Conservation (phyloP, 2,113 vertebrate species). For the Paralichthys olivaceus region DNA sequence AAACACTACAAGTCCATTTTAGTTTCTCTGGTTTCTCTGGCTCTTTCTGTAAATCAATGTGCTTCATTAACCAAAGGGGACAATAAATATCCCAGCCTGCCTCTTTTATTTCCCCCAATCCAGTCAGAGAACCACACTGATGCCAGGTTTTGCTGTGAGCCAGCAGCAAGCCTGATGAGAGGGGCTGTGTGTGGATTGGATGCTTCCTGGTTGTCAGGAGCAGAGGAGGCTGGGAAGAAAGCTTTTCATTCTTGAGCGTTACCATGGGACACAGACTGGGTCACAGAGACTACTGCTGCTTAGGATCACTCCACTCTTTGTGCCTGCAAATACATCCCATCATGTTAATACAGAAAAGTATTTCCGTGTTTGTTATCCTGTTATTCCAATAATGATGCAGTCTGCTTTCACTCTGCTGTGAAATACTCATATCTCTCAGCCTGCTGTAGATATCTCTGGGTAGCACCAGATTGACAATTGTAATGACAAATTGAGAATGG, state of each 20-base stretch:
- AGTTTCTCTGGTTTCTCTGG: not conserved
- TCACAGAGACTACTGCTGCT: constrained; percentile 18
- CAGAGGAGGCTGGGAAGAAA: constrained; percentile 58
- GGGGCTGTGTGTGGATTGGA: constrained; percentile 49
- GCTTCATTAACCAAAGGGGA: not conserved
- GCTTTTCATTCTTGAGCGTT: constrained; percentile 57
- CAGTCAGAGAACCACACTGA: not conserved
- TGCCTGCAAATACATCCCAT: constrained; percentile 12
- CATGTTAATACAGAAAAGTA: not conserved
- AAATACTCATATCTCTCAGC: not conserved
- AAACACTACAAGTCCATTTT: too few relatives aligned
- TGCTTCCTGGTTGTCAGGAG: constrained; percentile 62
- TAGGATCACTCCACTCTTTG: constrained; percentile 16
- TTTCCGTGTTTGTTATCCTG: not conserved
- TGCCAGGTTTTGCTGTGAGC: constrained; percentile 47
- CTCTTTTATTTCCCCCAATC: not conserved
- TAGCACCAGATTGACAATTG: not conserved
- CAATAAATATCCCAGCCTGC: not conserved
- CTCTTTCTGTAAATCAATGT: not conserved
- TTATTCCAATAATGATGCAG: not conserved
- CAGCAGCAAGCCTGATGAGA: constrained; percentile 23
- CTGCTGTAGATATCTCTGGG: too few relatives aligned
- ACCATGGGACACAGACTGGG: constrained; percentile 41
- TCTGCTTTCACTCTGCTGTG: not conserved
- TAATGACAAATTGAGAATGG: not conserved